A percentile compares a stretch with the other conserved stretches of the same genome.
Evolutionary conservation across 2,888 invertebrate genomes (phyloP).

Genomic region (Dasypolia templi): DNA sequence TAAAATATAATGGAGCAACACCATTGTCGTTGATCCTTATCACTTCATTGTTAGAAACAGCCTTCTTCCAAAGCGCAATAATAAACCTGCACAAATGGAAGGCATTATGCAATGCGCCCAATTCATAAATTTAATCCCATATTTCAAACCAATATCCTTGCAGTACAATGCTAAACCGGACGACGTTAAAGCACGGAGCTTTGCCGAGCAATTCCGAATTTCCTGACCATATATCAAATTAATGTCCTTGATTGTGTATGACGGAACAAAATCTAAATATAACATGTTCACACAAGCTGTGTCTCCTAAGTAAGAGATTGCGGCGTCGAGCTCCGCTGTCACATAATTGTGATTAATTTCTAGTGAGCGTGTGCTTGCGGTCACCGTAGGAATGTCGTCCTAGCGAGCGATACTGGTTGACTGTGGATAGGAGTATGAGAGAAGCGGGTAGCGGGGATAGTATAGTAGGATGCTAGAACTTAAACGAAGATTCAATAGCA

Average conservation of each 20-base stretch:
- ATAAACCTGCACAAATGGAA: conserved; percentile 39
- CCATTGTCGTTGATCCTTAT: conserved; percentile 46
- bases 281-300: conserved; percentile 70
- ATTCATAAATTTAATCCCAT: conserved; percentile 58
- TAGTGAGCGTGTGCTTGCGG: conserved; percentile 87
- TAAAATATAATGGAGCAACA: conserved; percentile 23
- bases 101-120: conserved; percentile 44
- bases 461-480: background rate
- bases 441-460: conserved; percentile 67
- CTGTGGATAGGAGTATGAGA: conserved; percentile 55
- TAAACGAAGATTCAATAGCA: too few relatives aligned
- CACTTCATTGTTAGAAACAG: conserved; percentile 49
- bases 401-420: conserved; percentile 74
- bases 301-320: conserved; percentile 72
- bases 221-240: conserved; percentile 60
- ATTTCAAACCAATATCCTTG: conserved; percentile 48
- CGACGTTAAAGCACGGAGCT: conserved; percentile 32
- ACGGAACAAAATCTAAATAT: conserved; percentile 64
- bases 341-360: conserved; percentile 89
- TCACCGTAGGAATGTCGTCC: conserved; percentile 85
- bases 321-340: conserved; percentile 80
- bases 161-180: conserved; percentile 54
- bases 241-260: conserved; percentile 63
- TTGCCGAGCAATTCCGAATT: conserved; percentile 56
- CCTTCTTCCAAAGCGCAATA: conserved; percentile 33